Evolutionary conservation across 2,113 vertebrate species (phyloP), one percentile per base, ranked within the genome.

Genomic region (Apodemus speciosus): DNA sequence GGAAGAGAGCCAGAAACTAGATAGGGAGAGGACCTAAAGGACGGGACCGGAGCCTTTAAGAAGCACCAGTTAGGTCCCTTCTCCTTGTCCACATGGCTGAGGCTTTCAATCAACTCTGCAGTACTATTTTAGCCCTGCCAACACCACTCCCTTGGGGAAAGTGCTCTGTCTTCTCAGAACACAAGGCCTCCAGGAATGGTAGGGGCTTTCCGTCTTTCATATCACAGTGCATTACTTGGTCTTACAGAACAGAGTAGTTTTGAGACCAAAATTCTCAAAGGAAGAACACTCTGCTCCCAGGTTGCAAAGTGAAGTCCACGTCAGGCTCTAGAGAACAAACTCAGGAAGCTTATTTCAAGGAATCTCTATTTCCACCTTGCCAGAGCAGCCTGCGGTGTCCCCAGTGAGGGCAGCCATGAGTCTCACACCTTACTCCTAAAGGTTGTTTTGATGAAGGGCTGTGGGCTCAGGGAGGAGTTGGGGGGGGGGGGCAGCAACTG

Each of bases 61-160:
- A 21, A 35, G 25, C 46, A 83, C 18, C 23, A 27, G 43, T 21
- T 21, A n/a, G 10, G 10, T 3, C 32, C n/a, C 20, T 9, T 3
- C 58, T 20, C 43, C 1, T 13, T 43, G 10, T 23, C 7, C 16
- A 4, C 10, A 6, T 1, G 40, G 49, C 23, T 0, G 1, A 30
- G 27, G 27, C 43, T 76, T 53, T 73, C 58, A 49, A 14, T 51
- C 62, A 18, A 43, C 27, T 64, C 32, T 23, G n/a, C 4, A 38
- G 3, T 0, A 25, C 27, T 51, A 25, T 72, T 27, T 94, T 30
- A 77, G 46, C 66, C 46, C 51, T 27, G 85, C 76, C 79, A 71
- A 64, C 27, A 58, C 27, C 38, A 53, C 46, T 38, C 66, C 43
- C 64, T 56, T 66, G 51, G 64, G 79, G 30, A 9, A 0, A n/a